Evolutionary conservation across 2,888 invertebrate species (phyloP).

Genomic region (Tenthredo amoena): DNA sequence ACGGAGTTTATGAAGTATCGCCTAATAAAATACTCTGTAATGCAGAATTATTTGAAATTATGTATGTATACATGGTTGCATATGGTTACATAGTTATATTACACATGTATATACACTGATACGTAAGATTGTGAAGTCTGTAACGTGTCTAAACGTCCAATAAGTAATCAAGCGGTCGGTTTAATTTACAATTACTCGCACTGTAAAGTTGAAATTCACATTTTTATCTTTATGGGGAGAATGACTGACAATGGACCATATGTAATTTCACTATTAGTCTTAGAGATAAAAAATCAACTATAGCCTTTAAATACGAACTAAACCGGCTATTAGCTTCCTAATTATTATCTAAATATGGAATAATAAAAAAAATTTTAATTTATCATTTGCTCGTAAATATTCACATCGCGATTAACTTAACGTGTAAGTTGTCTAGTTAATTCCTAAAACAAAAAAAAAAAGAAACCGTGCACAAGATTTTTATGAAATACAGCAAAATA

Average conservation of each 20-base stretch:
- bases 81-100: constrained; percentile 49
- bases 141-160: constrained; percentile 36
- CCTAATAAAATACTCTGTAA: constrained; percentile 30
- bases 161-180: constrained; percentile 39
- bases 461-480: constrained; percentile 34
- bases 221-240: constrained; percentile 34
- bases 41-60: constrained; percentile 30
- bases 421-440: constrained; percentile 30
- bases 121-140: constrained; percentile 11
- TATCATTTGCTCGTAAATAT: constrained; percentile 46
- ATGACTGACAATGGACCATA: constrained; percentile 44
- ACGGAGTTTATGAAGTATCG: constrained; percentile 24
- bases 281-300: constrained; percentile 24
- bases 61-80: constrained; percentile 39
- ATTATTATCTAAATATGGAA: constrained; percentile 38
- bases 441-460: constrained; percentile 17
- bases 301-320: constrained; percentile 47
- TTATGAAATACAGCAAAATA: constrained; percentile 18
- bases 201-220: constrained; percentile 40
- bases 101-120: constrained; percentile 41
- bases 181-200: constrained; percentile 37
- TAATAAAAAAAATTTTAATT: background rate
- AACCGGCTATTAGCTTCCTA: constrained; percentile 52
- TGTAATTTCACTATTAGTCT: constrained; percentile 47
- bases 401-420: constrained; percentile 42